These are phyloP conservation scores for Heliconius ismenius DNA, from an alignment of 2,888 invertebrate species.

Conservation along the genomic window DNA sequence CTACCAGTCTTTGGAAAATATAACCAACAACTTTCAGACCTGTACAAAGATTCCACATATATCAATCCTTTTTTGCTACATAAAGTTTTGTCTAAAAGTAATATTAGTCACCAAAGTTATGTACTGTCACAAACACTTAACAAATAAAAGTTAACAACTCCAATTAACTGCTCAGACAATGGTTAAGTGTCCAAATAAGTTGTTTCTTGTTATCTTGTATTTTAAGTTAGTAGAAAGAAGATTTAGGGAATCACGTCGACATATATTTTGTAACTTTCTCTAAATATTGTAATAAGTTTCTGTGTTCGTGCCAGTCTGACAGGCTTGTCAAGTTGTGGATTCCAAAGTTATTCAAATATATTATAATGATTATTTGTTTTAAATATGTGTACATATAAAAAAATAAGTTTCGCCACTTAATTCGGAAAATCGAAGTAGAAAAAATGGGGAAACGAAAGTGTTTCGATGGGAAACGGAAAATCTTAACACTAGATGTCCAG, in stretches of 20 bases:
- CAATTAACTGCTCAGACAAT: conserved; percentile 8
- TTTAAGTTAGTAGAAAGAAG: conserved; percentile 6
- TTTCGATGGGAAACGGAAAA: too few species aligned
- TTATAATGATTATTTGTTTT: too few species aligned
- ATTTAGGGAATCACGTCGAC: neutral
- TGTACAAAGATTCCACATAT: too few species aligned
- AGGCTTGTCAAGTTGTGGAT: too few species aligned
- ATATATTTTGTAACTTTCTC: neutral
- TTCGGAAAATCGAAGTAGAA: too few species aligned
- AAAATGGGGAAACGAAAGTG: too few species aligned
- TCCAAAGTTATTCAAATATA: too few species aligned
- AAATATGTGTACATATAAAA: too few species aligned
- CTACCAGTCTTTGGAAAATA: too few species aligned
- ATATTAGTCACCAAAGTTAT: neutral
- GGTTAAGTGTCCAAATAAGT: neutral
- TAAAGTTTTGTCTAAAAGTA: neutral
- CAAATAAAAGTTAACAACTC: conserved; percentile 7
- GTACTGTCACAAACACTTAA: neutral
- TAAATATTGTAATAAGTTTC: neutral
- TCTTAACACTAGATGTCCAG: too few species aligned
- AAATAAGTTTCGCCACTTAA: too few species aligned
- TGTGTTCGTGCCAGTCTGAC: neutral
- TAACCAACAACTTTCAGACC: too few species aligned
- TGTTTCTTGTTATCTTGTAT: neutral
- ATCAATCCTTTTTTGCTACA: neutral